phyloP scores from a whole-genome alignment of 2,113 vertebrate genomes.

The Microcebus ravelobensis region DNA sequence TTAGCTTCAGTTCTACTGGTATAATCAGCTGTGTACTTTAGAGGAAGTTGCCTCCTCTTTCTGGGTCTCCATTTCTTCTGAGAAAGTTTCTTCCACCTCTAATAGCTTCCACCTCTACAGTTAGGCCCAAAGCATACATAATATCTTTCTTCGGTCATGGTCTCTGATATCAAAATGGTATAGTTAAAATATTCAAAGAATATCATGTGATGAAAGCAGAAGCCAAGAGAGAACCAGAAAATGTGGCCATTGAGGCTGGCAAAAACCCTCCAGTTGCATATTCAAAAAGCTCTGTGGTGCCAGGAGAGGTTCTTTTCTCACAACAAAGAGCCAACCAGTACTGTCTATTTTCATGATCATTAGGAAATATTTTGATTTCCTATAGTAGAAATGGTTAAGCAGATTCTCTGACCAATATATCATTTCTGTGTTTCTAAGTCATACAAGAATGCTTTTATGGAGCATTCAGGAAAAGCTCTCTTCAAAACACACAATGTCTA shows the following conservation, averaged over 20 bases:
- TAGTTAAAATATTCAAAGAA: conserved; percentile 14
- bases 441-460: not conserved
- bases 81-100: not conserved
- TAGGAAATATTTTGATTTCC: conserved; percentile 26
- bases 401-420: not conserved
- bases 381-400: not conserved
- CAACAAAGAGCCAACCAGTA: not conserved
- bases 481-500: not conserved
- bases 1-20: not conserved
- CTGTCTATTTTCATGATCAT: not conserved
- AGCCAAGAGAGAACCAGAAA: not conserved
- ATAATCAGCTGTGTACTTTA: not conserved
- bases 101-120: not conserved
- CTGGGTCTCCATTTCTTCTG: not conserved
- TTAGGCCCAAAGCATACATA: not conserved
- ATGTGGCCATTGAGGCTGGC: not conserved
- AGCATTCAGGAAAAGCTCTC: conserved; percentile 18
- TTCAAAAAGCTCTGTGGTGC: not conserved
- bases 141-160: not conserved
- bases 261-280: not conserved
- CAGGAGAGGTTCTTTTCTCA: not conserved
- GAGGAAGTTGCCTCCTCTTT: not conserved
- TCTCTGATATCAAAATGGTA: not conserved
- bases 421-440: not conserved
- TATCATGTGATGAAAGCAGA: not conserved